Base-by-base conservation (phyloP, 2,888 invertebrate species). In the Cataglyphis rosenhaueri region DNA sequence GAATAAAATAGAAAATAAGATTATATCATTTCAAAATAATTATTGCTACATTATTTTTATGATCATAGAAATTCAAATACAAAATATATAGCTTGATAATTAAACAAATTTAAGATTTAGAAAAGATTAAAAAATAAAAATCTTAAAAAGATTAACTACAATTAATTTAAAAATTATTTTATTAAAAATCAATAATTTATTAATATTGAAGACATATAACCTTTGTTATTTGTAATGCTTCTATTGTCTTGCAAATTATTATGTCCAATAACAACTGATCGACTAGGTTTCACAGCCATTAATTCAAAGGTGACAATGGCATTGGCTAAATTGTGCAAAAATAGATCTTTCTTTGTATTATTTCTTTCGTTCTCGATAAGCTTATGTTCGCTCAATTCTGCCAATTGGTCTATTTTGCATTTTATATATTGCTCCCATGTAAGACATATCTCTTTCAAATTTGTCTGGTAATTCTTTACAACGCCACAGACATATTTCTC, bases 291-390 rank as follows among this genome's bases (percentile, higher is more conserved):
- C 3, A 96, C 96, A 90, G 97, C 96, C 10, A 97, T 92, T 84
- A 97, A 93, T 92, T 97, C 97, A 89, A 97, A 96, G 5, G 95
- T 95, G 0, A 96, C 96, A 0, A 96, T 96, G 0, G 97, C 97
- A 87, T 95, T 95, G 1, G 97, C 97, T 2, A 97, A 94, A 82
- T 96, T 96, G 18, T 95, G 90, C 84, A 96, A 95, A n/a, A 86
- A 86, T 35, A 38, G 4, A 61, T 95, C 95, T 70, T 95, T 94
- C 95, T 96, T 96, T 84, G 95, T 95, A 32, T 92, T 88, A 71
- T 95, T 95, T 5, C 95, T 94, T 41, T 95, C 93, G 0, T 95
- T 95, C 85, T 96, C 95, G 0, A 96, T 62, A 93, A 96, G 96
- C 91, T 97, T 97, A 89, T 97, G 96, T 92, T 96, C 95, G 0